Evolutionary conservation across 2,797 vertebrate genomes (phyloP), one percentile per base, ranked within the genome.

Genomic region (Danio tinwini): DNA sequence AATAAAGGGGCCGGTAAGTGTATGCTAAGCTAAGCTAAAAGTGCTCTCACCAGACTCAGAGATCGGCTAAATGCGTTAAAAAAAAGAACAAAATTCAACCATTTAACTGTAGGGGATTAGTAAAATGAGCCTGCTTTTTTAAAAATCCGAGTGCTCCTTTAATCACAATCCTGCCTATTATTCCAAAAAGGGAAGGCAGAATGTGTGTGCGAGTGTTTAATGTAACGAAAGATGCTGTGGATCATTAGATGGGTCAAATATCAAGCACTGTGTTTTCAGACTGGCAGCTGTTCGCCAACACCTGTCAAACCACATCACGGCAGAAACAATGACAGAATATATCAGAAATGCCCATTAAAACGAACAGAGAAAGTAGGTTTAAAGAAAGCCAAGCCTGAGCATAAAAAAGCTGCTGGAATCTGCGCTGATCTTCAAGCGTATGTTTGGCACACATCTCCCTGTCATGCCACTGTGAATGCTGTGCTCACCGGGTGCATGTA

Each of bases 221-320:
- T 29, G 21, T 53, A 45, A 37, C 47, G 64, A 76, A 65, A 62
- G 82, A 76, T 64, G 73, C 75, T 49, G 55, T 13, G 17, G 29
- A 45, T 80, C 70, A 58, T 85, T 80, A 73, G 69, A 39, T 19
- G 50, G 77, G 73, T 74, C 76, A 40, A 73, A 80, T 39, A 50
- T 58, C 19, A 70, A 61, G 64, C 39, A 61, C 76, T 83, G 76
- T 74, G 64, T 59, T 68, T 78, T 74, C 73, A 64, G 62, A 75
- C 42, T 76, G 65, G 55, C 78, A 76, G 76, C 63, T 76, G 58
- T 72, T 47, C 11, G 19, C 42, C 58, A 64, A 82, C 82, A 84
- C 80, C 85, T 84, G 85, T 83, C 53, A 11, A 56, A 62, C 16
- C 53, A 61, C 65, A 74, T 76, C 53, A 52, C 59, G 78, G 8